A percentile compares a stretch with the other conserved stretches of the same genome.
Evolutionary conservation across 53 echinoderm and acorn worm genomes (phyloP).

Genomic region (Mesocentrotus franciscanus): DNA sequence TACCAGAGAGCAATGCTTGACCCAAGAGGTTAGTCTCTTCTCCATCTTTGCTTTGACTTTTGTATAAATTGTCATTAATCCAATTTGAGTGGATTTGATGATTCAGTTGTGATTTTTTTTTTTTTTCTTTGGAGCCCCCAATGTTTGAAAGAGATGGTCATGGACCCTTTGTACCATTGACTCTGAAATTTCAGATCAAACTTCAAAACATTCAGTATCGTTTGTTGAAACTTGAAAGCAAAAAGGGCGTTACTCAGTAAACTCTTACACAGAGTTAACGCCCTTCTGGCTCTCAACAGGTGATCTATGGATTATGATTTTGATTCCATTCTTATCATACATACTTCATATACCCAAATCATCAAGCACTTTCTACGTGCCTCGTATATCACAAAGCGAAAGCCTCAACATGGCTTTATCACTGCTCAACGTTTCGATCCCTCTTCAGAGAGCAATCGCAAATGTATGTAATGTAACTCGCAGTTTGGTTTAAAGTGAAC

Average conservation of each 20-base stretch:
- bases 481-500: background rate
- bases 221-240: no score
- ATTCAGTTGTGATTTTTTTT: background rate
- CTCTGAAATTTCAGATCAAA: background rate
- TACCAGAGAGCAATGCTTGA: slow-evolving; percentile 98
- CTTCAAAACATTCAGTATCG: background rate
- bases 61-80: background rate
- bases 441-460: background rate
- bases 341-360: background rate
- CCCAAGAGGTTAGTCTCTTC: slow-evolving; percentile 89
- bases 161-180: background rate
- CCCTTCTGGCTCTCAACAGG: no score
- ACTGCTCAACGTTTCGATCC: background rate
- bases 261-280: no score
- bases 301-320: background rate
- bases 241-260: no score
- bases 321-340: background rate
- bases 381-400: background rate
- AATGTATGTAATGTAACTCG: background rate
- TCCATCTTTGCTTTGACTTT: slow-evolving; percentile 2
- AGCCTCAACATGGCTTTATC: background rate
- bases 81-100: background rate
- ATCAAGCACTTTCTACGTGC: background rate
- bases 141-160: background rate
- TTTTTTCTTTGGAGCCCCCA: background rate